Evolutionary conservation across 2,797 vertebrate genomes (phyloP).

Genomic region (Austrolebias charrua): DNA sequence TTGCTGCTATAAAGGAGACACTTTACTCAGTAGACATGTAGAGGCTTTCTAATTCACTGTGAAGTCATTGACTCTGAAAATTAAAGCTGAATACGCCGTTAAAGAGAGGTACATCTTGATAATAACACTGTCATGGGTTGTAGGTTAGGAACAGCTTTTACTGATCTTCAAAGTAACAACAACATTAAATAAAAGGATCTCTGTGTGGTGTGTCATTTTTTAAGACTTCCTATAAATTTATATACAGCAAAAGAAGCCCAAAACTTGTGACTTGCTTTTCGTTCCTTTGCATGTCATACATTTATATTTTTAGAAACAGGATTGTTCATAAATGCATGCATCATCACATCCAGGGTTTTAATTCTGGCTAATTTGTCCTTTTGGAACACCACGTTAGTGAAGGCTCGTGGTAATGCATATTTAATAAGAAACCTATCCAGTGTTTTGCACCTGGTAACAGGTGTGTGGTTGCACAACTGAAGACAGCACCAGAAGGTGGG

Average conservation of each 20-base stretch:
- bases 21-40: slow-evolving; percentile 42
- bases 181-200: neutral
- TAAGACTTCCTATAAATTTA: neutral
- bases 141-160: slow-evolving; percentile 1
- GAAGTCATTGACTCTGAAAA: slow-evolving; percentile 25
- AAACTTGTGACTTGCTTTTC: no score
- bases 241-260: no score
- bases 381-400: slow-evolving; percentile 38
- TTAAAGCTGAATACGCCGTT: slow-evolving; percentile 16
- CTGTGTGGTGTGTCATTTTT: slow-evolving; percentile 6
- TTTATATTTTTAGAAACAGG: no score
- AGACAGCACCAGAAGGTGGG: slow-evolving; percentile 60
- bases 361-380: slow-evolving; percentile 45
- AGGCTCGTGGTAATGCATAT: slow-evolving; percentile 63
- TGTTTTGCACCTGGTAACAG: slow-evolving; percentile 69
- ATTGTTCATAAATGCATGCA: slow-evolving; percentile 4
- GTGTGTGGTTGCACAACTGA: slow-evolving; percentile 59
- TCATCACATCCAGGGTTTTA: slow-evolving; percentile 26
- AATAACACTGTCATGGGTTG: slow-evolving; percentile 25
- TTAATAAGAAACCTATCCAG: slow-evolving; percentile 68
- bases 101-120: slow-evolving; percentile 11
- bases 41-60: slow-evolving; percentile 54
- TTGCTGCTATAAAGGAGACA: slow-evolving; percentile 56
- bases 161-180: slow-evolving; percentile 6
- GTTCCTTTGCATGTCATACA: no score